Conservation (phyloP, 2,797 vertebrate genomes). For the Crenuchus spilurus region DNA sequence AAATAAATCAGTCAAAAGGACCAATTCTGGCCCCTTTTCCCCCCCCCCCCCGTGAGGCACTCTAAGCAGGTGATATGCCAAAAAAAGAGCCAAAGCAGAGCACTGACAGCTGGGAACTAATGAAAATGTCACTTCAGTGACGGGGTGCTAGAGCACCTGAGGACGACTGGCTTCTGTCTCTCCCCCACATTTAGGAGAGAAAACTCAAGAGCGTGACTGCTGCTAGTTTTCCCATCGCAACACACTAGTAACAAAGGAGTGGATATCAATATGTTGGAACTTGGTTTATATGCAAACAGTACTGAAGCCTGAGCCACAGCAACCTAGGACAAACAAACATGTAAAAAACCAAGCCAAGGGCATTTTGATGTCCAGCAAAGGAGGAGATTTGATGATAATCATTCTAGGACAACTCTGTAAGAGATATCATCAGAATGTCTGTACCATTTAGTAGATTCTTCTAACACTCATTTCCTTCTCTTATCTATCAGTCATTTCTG, state of each 20-base stretch:
- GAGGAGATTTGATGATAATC: slow-evolving; percentile 15
- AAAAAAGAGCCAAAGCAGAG: slow-evolving; percentile 10
- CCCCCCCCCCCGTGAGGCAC: neutral
- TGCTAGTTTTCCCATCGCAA: slow-evolving; percentile 20
- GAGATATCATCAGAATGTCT: slow-evolving; percentile 16
- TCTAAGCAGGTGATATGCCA: neutral
- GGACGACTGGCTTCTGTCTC: slow-evolving; percentile 13
- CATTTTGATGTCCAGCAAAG: slow-evolving; percentile 2
- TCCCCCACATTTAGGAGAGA: neutral
- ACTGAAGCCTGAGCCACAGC: neutral
- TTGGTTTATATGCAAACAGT: neutral
- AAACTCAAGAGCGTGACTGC: slow-evolving; percentile 19
- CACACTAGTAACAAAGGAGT: neutral
- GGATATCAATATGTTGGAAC: too few species aligned
- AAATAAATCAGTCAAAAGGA: neutral
- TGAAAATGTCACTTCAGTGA: slow-evolving; percentile 42
- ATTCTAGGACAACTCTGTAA: neutral
- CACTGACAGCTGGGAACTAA: slow-evolving; percentile 35
- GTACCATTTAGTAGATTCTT: slow-evolving; percentile 14
- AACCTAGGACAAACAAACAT: neutral
- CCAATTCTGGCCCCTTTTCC: neutral
- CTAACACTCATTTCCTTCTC: slow-evolving; percentile 20
- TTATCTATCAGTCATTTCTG: slow-evolving; percentile 6
- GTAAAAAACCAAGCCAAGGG: slow-evolving; percentile 15
- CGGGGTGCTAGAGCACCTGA: slow-evolving; percentile 20